Evolutionary conservation across 2,113 vertebrate species (phyloP).

Genomic region (Falco punctatus): DNA sequence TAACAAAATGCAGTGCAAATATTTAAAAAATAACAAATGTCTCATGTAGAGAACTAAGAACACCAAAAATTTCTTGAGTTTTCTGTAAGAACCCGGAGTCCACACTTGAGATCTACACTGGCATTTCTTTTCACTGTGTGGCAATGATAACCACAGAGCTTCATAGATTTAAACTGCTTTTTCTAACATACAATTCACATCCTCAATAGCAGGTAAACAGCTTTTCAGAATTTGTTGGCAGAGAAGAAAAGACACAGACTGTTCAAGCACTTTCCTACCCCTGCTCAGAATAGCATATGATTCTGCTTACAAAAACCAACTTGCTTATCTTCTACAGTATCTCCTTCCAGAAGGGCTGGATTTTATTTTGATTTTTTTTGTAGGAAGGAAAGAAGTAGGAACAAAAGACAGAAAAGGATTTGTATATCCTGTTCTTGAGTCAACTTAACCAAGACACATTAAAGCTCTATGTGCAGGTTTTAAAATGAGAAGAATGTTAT

Average conservation of each 20-base stretch:
- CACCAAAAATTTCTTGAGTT: background rate
- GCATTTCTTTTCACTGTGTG: background rate
- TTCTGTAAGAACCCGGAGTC: background rate
- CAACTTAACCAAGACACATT: background rate
- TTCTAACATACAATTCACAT: constrained; percentile 21
- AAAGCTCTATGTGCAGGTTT: background rate
- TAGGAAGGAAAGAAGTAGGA: background rate
- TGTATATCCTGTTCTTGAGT: background rate
- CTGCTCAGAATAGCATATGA: constrained; percentile 43
- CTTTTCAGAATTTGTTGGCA: constrained; percentile 49
- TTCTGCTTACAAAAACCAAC: constrained; percentile 39
- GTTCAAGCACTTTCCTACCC: constrained; percentile 24
- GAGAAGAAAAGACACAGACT: constrained; percentile 41
- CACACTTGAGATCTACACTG: background rate
- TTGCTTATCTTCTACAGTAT: constrained; percentile 20
- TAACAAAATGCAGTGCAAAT: background rate
- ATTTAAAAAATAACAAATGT: background rate
- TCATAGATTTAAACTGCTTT: constrained; percentile 1
- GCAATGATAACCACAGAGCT: background rate
- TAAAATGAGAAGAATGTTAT: background rate
- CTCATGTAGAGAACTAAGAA: background rate
- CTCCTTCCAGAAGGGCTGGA: background rate
- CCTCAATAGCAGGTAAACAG: constrained; percentile 1
- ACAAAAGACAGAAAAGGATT: background rate
- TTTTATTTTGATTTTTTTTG: background rate